These are phyloP conservation scores for Margaritifera margaritifera DNA, from an alignment of 2,888 invertebrate genomes.

Conservation along the genomic window DNA sequence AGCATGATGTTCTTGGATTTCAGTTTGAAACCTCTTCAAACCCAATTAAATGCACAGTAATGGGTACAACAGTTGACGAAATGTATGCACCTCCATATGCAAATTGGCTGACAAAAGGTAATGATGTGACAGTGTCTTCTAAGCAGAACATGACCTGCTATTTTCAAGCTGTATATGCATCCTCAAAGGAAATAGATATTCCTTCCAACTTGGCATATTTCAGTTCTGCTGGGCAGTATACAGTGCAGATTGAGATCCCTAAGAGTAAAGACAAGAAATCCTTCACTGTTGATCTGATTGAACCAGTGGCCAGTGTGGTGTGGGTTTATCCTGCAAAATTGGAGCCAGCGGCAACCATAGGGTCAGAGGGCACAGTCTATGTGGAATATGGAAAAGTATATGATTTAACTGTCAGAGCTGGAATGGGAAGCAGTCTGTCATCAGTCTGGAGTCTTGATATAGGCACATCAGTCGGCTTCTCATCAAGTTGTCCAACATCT, in stretches of 20 bases:
- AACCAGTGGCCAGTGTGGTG: conserved; percentile 36
- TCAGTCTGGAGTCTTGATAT: conserved; percentile 33
- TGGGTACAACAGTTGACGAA: conserved; percentile 26
- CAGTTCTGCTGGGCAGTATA: conserved; percentile 32
- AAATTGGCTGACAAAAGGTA: conserved; percentile 25
- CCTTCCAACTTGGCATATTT: conserved; percentile 34
- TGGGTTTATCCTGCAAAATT: conserved; percentile 44
- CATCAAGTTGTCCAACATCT: conserved; percentile 28
- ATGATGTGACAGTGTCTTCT: conserved; percentile 3
- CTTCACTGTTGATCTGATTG: conserved; percentile 32
- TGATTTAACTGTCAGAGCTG: conserved; percentile 35
- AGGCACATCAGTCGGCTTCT: conserved; percentile 12
- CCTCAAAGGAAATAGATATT: conserved; percentile 15
- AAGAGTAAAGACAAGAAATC: conserved; percentile 13
- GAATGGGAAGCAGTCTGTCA: conserved; percentile 37
- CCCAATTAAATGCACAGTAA: conserved; percentile 35
- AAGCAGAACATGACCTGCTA: conserved; percentile 27
- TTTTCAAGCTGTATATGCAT: conserved; percentile 44
- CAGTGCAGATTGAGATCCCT: conserved; percentile 25
- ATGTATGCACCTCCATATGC: conserved; percentile 11
- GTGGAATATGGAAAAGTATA: conserved; percentile 34
- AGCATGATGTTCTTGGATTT: conserved; percentile 49
- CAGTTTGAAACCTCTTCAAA: conserved; percentile 28
- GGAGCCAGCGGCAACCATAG: conserved; percentile 1
- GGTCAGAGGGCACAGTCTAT: conserved; percentile 31